Percentiles rank a stretch among this genome's conserved stretches.
Conservation (phyloP, 2,113 vertebrate genomes). For the Serinus canaria region DNA sequence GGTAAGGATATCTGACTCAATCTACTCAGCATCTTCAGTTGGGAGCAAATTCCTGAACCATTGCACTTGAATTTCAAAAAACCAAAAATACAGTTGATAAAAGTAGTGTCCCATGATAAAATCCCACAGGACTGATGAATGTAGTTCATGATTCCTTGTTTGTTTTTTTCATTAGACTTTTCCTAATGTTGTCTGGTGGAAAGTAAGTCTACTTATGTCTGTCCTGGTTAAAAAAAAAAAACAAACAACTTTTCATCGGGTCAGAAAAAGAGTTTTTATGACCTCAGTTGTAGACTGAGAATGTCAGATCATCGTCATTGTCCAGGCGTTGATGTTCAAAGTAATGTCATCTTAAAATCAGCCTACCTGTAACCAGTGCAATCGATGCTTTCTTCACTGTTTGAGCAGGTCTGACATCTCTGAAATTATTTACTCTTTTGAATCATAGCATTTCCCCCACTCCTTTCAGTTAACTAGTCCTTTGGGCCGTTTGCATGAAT, state of each 20-base stretch:
- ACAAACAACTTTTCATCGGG: fast-evolving
- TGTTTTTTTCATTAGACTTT: background rate
- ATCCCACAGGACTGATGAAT: background rate
- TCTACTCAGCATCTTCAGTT: background rate
- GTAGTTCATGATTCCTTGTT: background rate
- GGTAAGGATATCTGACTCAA: background rate
- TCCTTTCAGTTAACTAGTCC: background rate
- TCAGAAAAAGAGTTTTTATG: background rate
- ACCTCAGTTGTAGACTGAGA: background rate
- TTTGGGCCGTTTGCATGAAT: background rate
- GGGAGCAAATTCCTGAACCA: background rate
- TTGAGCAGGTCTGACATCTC: background rate
- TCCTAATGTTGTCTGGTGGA: background rate
- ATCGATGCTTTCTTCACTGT: background rate
- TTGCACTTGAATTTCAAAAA: background rate
- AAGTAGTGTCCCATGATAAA: background rate
- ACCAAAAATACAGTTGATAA: background rate
- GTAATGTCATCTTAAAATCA: background rate
- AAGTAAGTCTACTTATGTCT: background rate
- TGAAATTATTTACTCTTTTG: background rate
- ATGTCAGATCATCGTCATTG: background rate
- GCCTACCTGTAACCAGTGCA: background rate
- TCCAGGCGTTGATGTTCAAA: background rate
- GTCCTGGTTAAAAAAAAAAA: background rate
- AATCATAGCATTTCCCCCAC: fast-evolving